Evolutionary conservation across 2,888 invertebrate genomes (phyloP).

Genomic region (Oligia fasciuncula): DNA sequence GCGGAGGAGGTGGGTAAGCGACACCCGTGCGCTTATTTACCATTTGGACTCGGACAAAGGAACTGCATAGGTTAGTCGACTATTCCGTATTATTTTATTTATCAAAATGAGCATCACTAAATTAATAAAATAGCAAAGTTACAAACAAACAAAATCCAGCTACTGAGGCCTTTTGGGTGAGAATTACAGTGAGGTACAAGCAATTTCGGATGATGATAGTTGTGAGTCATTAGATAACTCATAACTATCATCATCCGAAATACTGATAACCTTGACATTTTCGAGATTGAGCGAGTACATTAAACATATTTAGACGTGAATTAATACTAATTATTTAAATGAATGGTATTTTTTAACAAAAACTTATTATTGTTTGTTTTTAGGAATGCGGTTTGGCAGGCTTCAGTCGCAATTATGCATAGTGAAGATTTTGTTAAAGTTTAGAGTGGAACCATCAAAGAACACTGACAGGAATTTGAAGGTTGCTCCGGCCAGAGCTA

Average conservation of each 20-base stretch:
- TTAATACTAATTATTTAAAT: not conserved
- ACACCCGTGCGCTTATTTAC: conserved; percentile 79
- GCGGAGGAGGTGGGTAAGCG: conserved; percentile 72
- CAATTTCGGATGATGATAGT: not conserved
- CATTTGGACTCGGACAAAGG: conserved; percentile 83
- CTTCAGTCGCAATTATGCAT: conserved; percentile 72
- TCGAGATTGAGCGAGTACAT: not conserved
- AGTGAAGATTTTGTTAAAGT: conserved; percentile 71
- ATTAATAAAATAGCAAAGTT: not conserved
- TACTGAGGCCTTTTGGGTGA: not conserved
- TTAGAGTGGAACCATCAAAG: conserved; percentile 67
- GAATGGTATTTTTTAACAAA: not conserved
- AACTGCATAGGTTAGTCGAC: conserved; percentile 80
- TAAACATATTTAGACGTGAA: not conserved
- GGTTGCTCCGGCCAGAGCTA: conserved; percentile 36
- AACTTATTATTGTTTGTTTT: conserved; percentile 49
- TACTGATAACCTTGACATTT: not conserved
- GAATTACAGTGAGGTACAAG: not conserved
- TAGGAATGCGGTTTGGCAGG: conserved; percentile 77
- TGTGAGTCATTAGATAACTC: too few species aligned
- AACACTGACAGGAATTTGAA: conserved; percentile 58
- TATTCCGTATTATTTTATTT: not conserved
- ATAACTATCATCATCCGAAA: too few species aligned
- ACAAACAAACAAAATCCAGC: too few species aligned
- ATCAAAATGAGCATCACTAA: not conserved